These are phyloP conservation scores for Aphelocoma californica DNA, from an alignment of 2,797 vertebrate genomes.

Conservation along the genomic window DNA sequence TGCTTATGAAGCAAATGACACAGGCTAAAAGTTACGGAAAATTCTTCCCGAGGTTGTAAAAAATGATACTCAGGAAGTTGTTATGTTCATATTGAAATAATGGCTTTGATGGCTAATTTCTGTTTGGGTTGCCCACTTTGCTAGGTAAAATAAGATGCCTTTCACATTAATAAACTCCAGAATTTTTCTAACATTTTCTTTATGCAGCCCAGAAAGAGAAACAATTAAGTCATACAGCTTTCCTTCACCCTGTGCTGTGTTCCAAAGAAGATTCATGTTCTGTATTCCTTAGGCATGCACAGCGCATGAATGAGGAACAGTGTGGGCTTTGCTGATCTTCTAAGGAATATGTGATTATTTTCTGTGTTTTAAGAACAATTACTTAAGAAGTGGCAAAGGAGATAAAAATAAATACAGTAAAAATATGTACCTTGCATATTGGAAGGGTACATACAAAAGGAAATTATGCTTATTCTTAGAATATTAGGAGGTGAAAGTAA, in stretches of 20 bases:
- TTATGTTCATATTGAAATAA: background rate
- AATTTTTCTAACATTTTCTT: conserved; percentile 1
- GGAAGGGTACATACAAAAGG: background rate
- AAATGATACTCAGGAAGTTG: background rate
- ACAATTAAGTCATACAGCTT: conserved; percentile 7
- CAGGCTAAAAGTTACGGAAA: background rate
- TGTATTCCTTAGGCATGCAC: conserved; percentile 25
- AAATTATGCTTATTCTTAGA: background rate
- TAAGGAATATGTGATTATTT: conserved; percentile 28
- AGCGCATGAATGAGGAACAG: conserved; percentile 1
- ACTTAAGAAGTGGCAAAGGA: background rate
- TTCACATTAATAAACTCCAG: background rate
- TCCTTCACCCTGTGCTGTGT: background rate
- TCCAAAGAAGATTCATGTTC: background rate
- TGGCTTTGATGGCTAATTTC: background rate
- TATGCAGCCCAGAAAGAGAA: background rate
- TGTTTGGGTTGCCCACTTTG: background rate
- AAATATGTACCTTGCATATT: background rate
- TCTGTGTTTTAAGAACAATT: background rate
- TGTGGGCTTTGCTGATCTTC: conserved; percentile 24
- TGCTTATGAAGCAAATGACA: background rate
- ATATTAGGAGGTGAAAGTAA: background rate
- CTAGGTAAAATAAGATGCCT: background rate
- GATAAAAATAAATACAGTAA: conserved; percentile 10
- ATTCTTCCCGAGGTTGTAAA: background rate